Percentiles rank a stretch among this genome's conserved stretches.
These are phyloP conservation scores for Drosophila meridiana DNA, from an alignment of 2,888 invertebrate species.

Conservation along the genomic window DNA sequence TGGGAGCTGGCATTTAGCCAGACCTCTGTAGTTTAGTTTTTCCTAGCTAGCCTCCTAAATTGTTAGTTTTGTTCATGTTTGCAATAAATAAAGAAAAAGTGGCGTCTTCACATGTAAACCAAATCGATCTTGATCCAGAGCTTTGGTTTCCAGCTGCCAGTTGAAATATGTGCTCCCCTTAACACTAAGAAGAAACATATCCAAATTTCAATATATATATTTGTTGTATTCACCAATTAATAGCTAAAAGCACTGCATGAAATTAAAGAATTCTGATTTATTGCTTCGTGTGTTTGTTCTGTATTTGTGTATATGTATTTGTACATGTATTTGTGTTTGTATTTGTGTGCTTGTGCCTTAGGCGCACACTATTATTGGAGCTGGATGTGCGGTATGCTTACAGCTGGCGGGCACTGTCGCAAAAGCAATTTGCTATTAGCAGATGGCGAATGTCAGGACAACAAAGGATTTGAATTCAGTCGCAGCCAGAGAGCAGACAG, in stretches of 20 bases:
- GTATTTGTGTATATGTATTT: neutral
- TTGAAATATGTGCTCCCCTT: neutral
- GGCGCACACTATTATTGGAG: constrained; percentile 25
- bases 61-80: constrained; percentile 13
- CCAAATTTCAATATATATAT: neutral
- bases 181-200: neutral
- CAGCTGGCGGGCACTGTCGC: constrained; percentile 47
- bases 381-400: constrained; percentile 19
- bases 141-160: neutral
- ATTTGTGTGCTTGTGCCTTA: neutral
- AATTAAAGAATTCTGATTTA: constrained; percentile 32
- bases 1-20: constrained; percentile 59
- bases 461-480: constrained; percentile 53
- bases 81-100: constrained; percentile 41
- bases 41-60: constrained; percentile 11
- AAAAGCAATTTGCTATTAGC: constrained; percentile 53
- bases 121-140: constrained; percentile 1
- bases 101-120: constrained; percentile 31
- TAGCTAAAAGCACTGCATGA: neutral
- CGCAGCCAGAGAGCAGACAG: constrained; percentile 14
- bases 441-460: constrained; percentile 37
- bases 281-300: neutral
- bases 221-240: neutral
- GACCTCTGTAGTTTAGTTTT: constrained; percentile 29
- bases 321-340: neutral